phyloP scores from a whole-genome alignment of 35 echinoderm and acorn worm species.

The Ophiothrix spiculata region DNA sequence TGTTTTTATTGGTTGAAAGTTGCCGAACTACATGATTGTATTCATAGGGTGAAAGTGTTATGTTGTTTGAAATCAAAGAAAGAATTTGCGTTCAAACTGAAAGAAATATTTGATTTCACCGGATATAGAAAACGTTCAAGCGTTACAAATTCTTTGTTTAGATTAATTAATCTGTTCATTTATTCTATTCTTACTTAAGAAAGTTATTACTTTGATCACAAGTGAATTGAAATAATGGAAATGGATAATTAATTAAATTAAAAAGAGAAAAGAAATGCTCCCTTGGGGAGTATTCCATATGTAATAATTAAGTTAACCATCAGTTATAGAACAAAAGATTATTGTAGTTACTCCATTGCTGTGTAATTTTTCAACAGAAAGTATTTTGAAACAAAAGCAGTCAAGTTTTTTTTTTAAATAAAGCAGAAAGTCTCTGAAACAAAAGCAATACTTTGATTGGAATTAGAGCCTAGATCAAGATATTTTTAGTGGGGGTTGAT shows the following conservation, averaged over 20 bases:
- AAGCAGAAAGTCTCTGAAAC: no score
- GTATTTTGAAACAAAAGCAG: not conserved
- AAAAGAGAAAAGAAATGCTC: not conserved
- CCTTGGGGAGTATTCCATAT: not conserved
- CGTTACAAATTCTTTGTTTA: not conserved
- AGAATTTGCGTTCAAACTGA: not conserved
- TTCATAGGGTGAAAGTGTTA: not conserved
- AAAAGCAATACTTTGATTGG: no score
- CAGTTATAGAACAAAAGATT: not conserved
- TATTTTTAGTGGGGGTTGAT: no score
- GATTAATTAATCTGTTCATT: not conserved
- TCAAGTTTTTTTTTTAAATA: no score
- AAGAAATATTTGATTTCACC: not conserved
- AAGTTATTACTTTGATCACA: no score
- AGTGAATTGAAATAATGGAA: no score
- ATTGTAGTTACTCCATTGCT: not conserved
- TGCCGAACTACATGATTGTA: not conserved
- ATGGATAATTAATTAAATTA: no score
- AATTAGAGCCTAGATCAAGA: no score
- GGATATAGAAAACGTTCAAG: not conserved
- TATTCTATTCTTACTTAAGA: no score
- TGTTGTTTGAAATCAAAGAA: not conserved
- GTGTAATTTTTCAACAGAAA: not conserved
- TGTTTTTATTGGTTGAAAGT: not conserved
- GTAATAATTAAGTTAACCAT: not conserved